These are phyloP conservation scores for Drosophila pseudotakahashii DNA, from an alignment of 2,888 invertebrate species.

Conservation along the genomic window DNA sequence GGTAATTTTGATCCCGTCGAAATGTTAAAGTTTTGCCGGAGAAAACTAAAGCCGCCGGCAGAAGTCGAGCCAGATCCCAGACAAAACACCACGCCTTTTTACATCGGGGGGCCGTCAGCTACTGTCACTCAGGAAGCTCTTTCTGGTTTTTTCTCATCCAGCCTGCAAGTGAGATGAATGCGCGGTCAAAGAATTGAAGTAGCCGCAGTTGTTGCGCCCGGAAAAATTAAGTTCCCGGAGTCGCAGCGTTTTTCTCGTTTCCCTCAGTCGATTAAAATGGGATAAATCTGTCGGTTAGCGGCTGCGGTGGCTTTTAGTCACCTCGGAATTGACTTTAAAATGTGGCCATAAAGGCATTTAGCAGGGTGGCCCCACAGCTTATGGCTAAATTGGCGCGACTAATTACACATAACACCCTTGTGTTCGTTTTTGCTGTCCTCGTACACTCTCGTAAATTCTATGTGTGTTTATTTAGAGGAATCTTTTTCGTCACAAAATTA, in stretches of 20 bases:
- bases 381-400: slow-evolving; percentile 54
- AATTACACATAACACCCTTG: slow-evolving; percentile 37
- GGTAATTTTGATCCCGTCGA: background rate
- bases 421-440: background rate
- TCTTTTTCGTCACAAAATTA: no score
- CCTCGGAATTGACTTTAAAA: slow-evolving; percentile 65
- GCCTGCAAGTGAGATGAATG: slow-evolving; percentile 56
- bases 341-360: slow-evolving; percentile 44
- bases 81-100: slow-evolving; percentile 34
- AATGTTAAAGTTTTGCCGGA: slow-evolving; percentile 22
- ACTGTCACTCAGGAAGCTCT: slow-evolving; percentile 20
- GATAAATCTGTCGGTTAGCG: slow-evolving; percentile 30
- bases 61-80: slow-evolving; percentile 23
- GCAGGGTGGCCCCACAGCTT: slow-evolving; percentile 31
- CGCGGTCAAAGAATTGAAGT: slow-evolving; percentile 47
- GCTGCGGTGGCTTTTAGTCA: slow-evolving; percentile 43
- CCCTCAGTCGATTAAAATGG: slow-evolving; percentile 53
- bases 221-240: slow-evolving; percentile 36
- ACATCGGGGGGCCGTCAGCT: slow-evolving; percentile 25
- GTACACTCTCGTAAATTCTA: background rate
- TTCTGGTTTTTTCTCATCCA: slow-evolving; percentile 1
- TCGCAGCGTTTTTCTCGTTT: background rate
- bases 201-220: slow-evolving; percentile 52
- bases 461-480: no score
- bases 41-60: slow-evolving; percentile 45